Evolutionary conservation across 2,797 vertebrate species (phyloP).

Genomic region (Balearica regulorum): DNA sequence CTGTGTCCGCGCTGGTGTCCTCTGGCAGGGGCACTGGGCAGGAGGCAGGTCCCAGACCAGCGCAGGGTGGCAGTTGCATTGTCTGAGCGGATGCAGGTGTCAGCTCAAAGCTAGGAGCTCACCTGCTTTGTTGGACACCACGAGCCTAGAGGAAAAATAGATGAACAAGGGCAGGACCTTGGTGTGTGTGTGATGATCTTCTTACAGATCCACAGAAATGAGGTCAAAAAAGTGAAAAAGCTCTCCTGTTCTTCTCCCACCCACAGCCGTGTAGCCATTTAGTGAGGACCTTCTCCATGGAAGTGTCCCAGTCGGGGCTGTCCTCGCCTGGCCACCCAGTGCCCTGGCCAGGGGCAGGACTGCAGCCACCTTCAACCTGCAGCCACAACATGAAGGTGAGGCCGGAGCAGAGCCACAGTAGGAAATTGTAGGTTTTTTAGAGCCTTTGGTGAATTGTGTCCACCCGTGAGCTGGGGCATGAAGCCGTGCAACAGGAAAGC

Average conservation of each 20-base stretch:
- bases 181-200: not conserved
- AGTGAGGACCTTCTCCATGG: not conserved
- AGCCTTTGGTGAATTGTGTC: not conserved
- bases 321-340: not conserved
- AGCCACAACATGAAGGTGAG: not conserved
- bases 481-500: not conserved
- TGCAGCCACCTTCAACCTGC: not conserved
- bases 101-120: not conserved
- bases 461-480: accelerated
- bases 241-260: not conserved
- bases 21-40: accelerated
- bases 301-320: accelerated
- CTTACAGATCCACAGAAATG: not conserved
- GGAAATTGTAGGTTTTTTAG: accelerated
- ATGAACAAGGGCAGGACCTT: not conserved
- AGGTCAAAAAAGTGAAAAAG: not conserved
- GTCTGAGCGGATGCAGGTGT: not conserved
- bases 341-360: not conserved
- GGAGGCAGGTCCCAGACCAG: not conserved
- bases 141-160: no score
- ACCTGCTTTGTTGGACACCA: not conserved
- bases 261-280: not conserved
- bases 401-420: not conserved
- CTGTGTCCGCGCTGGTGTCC: not conserved
- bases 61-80: accelerated